Base-by-base conservation (phyloP, 2,888 invertebrate genomes). In the Heteromurus nitidus region DNA sequence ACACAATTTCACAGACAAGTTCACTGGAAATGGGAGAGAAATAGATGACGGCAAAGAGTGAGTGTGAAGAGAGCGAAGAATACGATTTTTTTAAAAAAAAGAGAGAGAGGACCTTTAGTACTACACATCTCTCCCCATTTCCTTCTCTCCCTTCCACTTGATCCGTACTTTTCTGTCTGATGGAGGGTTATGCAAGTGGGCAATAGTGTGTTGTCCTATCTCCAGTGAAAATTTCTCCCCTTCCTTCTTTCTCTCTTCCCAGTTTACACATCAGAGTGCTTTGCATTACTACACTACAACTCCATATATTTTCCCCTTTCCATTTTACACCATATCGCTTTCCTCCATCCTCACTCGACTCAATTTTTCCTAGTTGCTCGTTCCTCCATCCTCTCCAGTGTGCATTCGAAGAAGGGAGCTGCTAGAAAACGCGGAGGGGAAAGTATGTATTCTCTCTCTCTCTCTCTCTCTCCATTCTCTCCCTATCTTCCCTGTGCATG, bases 151-250 rank as follows among this genome's bases (percentile, higher is more conserved):
- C 28, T 58, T n/a, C 60, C 60, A 60, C 60, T 60, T 64, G 64
- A 64, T 64, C 64, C 30, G 60, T 60, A 20, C 64, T 36, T 67
- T 67, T 67, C 67, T 50, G 67, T 47, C 67, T 67, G 18, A n/a
- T n/a, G n/a, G 44, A 11, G 13, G 36, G 22, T 50, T 47, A 67
- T 67, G 67, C 47, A 26, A 9, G 30, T 20, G 31, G 58, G 58
- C 24, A 58, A 58, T 58, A 28, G 9, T 58, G 55, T 60, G 64
- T 20, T 36, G 22, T 62, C 22, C 22, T 62, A 9, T 53, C 53
- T 22, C n/a, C 47, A 11, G n/a, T 47, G 53, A n/a, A 30, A 30
- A 22, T 30, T 31, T 20, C 62, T 55, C 24, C 26, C 62, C 31
- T 13, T 36, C 62, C 18, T 31, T 31, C 62, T 31, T 31, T 30